Evolutionary conservation across 2,113 vertebrate species (phyloP), one percentile per base, ranked within the genome.

Genomic region (Butorides virescens): DNA sequence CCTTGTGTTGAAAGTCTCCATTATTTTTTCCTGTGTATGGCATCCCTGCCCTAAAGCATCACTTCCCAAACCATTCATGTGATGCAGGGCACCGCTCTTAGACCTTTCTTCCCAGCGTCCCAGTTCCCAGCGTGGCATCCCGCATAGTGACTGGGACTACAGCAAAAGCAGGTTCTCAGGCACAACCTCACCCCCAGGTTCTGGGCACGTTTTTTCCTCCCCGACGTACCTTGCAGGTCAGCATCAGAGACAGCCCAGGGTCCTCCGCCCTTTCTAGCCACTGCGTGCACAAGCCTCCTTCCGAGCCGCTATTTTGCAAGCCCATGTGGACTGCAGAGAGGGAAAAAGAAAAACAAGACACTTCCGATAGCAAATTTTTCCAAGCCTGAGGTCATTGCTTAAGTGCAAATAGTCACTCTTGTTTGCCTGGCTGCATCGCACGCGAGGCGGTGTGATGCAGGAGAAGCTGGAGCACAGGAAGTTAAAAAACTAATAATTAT

Each of bases 371-470:
- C 88, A 91, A 65, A 22, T 92, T 81, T 95, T 95, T 95, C 93
- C 92, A 46, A 77, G 92, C 86, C 79, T 91, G 90, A 96, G 82
- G 52, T 95, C 14, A 96, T 90, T 88, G 42, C 85, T 78, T 39
- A 36, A 88, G 68, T 86, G 79, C 86, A 92, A 94, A 89, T 84
- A 93, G 91, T 88, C 83, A 29, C 29, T 53, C 70, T 76, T 83
- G 87, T 88, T 75, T 85, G 84, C 89, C 85, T 13, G 23, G 61
- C 86, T 36, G 50, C 87, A 73, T 92, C 67, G 13, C 49, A 75
- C 42, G 15, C 19, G 5, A 76, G 42, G 42, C 30, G 3, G 37
- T 73, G 86, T 55, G 86, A 67, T 74, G 68, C 39, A 79, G 86
- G 50, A 68, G 79, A 77, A 90, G 86, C 81, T 89, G 77, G 37